phyloP scores from a whole-genome alignment of 2,888 invertebrate genomes.

The Teleogryllus oceanicus region DNA sequence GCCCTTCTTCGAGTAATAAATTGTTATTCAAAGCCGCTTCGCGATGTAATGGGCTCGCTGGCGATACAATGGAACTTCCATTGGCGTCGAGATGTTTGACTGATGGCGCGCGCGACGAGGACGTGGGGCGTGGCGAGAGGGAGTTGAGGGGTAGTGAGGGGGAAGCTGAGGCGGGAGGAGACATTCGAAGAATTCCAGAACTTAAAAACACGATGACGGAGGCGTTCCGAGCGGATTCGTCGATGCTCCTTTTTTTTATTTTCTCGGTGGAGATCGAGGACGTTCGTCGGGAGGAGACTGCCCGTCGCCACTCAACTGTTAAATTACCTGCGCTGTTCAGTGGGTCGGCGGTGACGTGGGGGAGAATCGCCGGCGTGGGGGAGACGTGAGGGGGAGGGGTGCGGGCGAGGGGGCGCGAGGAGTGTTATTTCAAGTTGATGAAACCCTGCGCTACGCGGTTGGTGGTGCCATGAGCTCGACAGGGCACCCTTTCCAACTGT shows the following conservation, averaged over 20 bases:
- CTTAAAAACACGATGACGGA: conserved; percentile 6
- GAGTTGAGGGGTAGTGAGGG: background rate
- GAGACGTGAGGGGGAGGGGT: no score
- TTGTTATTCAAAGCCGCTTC: no score
- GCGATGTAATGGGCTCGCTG: no score
- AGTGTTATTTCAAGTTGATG: no score
- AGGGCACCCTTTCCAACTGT: no score
- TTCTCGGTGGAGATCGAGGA: conserved; percentile 6
- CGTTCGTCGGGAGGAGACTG: background rate
- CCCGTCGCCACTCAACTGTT: conserved; percentile 18
- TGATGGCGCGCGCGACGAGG: background rate
- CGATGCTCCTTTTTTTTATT: background rate
- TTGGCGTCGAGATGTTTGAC: background rate
- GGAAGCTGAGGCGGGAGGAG: background rate
- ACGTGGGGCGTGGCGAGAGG: background rate
- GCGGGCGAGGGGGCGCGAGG: no score
- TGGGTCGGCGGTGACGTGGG: background rate
- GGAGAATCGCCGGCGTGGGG: background rate
- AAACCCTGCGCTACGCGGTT: no score
- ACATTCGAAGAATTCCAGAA: background rate
- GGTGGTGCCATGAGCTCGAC: no score
- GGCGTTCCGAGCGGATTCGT: background rate
- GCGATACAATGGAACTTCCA: no score
- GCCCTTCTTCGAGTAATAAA: no score
- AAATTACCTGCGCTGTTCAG: background rate